Evolutionary conservation across 2,888 invertebrate species (phyloP).

Genomic region (Plebejus melissa): DNA sequence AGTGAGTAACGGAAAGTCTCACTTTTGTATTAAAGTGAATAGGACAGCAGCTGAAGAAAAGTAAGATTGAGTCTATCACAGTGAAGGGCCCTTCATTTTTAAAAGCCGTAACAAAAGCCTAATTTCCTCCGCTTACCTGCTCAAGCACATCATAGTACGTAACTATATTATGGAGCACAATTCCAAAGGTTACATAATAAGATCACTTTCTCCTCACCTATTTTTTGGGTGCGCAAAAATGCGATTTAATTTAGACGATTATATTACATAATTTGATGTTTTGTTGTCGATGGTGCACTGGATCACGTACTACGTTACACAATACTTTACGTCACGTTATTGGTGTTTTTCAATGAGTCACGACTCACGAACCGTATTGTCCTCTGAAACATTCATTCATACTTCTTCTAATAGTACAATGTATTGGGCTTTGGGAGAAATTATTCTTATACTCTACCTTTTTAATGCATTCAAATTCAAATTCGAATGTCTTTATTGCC

Average conservation of each 20-base stretch:
- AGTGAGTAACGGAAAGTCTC: too few relatives aligned
- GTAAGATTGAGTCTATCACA: too few relatives aligned
- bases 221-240: slow-evolving; percentile 47
- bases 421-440: not conserved
- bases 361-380: slow-evolving; percentile 51
- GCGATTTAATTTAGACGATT: slow-evolving; percentile 70
- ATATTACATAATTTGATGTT: slow-evolving; percentile 63
- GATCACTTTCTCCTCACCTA: slow-evolving; percentile 65
- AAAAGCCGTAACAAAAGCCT: not conserved
- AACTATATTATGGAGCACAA: slow-evolving; percentile 21
- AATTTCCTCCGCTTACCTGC: not conserved
- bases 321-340: slow-evolving; percentile 62
- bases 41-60: too few relatives aligned
- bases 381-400: slow-evolving; percentile 31
- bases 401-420: not conserved
- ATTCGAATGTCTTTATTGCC: too few relatives aligned
- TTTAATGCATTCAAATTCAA: too few relatives aligned
- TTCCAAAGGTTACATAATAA: slow-evolving; percentile 29
- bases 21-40: too few relatives aligned
- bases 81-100: not conserved
- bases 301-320: slow-evolving; percentile 73
- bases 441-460: not conserved
- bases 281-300: slow-evolving; percentile 57
- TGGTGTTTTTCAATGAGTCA: slow-evolving; percentile 66
- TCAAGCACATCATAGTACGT: slow-evolving; percentile 2